A percentile compares a stretch with the other conserved stretches of the same genome.
Conservation (phyloP, 2,888 invertebrate genomes). For the Coenonympha glycerion region DNA sequence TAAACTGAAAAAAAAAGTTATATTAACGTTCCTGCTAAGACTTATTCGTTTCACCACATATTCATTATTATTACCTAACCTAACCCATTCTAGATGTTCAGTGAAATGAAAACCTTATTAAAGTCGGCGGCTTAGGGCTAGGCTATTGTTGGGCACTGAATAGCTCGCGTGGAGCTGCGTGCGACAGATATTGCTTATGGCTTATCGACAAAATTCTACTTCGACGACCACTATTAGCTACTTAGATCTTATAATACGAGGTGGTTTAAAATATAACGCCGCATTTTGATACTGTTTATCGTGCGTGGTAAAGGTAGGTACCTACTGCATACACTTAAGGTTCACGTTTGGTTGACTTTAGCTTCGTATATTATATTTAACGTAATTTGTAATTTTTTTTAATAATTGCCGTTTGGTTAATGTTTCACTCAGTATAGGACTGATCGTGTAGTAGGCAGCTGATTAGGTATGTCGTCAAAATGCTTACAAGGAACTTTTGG, state of each 20-base stretch:
- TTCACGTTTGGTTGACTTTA: too few relatives aligned
- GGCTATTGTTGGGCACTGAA: constrained; percentile 21
- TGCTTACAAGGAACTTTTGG: too few relatives aligned
- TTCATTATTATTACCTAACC: background rate
- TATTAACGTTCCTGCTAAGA: background rate
- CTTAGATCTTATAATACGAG: background rate
- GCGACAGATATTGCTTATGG: constrained; percentile 26
- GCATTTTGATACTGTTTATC: too few relatives aligned
- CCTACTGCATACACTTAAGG: too few relatives aligned
- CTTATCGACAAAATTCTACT: background rate
- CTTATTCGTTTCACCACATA: background rate
- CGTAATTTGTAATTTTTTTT: too few relatives aligned
- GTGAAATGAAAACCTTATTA: constrained; percentile 24
- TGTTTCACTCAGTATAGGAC: too few relatives aligned
- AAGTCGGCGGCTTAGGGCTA: constrained; percentile 21
- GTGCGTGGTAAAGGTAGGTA: too few relatives aligned
- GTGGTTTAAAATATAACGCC: too few relatives aligned
- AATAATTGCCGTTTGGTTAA: too few relatives aligned
- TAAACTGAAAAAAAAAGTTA: background rate
- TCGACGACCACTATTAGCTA: constrained; percentile 1
- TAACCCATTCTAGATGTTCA: background rate
- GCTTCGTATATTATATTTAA: too few relatives aligned
- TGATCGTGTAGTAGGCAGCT: too few relatives aligned
- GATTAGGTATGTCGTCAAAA: too few relatives aligned
- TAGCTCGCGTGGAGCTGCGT: constrained; percentile 19